Base-by-base conservation (phyloP, 2,888 invertebrate species). In the Callyntrura guangdongensis region DNA sequence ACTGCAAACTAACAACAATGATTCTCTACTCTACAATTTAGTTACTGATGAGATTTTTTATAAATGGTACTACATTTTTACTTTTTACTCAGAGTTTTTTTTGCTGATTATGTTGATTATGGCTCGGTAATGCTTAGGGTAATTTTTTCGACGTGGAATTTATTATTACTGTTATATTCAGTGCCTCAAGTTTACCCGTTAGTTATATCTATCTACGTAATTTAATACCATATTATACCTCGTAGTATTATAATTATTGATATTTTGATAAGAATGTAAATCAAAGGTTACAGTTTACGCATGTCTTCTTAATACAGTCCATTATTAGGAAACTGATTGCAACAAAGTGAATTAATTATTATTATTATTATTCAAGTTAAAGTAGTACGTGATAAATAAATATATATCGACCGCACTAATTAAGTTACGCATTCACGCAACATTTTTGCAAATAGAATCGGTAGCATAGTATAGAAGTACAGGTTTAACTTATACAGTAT, bases 101-200 rank as follows among this genome's bases (percentile, higher is more conserved):
- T 11, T 20, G 17, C 36, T 61, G 17, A n/a, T 61, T 61, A 9
- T 61, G 61, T 9, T 36, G n/a, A 12, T 14, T 1, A 4, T 20
- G 69, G 53, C 27, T 56, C 49, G 67, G 85, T 72, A 69, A 84
- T 69, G 56, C 72, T 72, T 0, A 77, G 77, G 86, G 86, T 61
- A 69, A 84, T 53, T 61, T 53, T 72, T 45, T 81, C 56, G 77
- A 67, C 72, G 74, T 86, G 86, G 86, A 86, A 86, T 86, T 86
- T 36, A 36, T 4, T 36, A 36, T 36, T 61, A 67, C 49, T 22
- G 82, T 45, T 36, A 36, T 36, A 6, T 36, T 82, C 61, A 82
- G 59, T 82, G 36, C 69, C 36, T 69, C 20, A 69, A 36, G 22
- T 25, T 82, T 85, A 85, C 72, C 85, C 85, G 72, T 72, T 64